These are phyloP conservation scores for Alfaro cultratus DNA, from an alignment of 2,797 vertebrate species.

Conservation along the genomic window DNA sequence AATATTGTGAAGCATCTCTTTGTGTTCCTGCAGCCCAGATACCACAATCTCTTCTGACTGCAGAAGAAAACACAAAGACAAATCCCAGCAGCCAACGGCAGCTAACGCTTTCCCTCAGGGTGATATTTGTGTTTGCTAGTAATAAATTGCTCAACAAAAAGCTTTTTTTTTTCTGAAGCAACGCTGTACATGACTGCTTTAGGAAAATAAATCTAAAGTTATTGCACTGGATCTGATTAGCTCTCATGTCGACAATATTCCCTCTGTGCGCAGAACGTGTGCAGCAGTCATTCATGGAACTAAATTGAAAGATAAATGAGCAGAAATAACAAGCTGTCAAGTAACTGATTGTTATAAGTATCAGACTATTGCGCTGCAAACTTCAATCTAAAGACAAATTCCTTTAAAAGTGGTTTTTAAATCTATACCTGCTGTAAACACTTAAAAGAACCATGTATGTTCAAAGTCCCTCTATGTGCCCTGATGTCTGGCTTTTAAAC, in stretches of 20 bases:
- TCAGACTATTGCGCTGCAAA: constrained; percentile 9
- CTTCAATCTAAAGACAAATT: constrained; percentile 35
- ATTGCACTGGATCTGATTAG: background rate
- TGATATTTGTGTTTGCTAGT: background rate
- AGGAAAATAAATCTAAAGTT: background rate
- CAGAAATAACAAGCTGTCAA: constrained; percentile 5
- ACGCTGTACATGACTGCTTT: background rate
- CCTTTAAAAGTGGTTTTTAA: constrained; percentile 48
- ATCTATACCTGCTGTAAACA: constrained; percentile 42
- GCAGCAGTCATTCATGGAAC: background rate
- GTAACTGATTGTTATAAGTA: background rate
- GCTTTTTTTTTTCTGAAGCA: background rate
- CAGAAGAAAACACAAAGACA: background rate
- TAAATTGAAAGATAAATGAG: background rate
- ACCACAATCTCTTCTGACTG: background rate
- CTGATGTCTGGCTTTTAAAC: constrained; percentile 55
- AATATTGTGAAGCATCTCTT: background rate
- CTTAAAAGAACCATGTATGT: constrained; percentile 16
- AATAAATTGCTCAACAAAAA: background rate
- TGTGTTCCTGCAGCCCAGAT: background rate
- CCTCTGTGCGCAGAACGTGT: background rate
- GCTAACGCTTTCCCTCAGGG: background rate
- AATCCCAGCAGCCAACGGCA: background rate
- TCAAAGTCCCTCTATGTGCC: constrained; percentile 44
- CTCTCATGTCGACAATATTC: background rate